These are phyloP conservation scores for Sarcophaga caerulescens DNA, from an alignment of 2,888 invertebrate genomes.

Conservation along the genomic window DNA sequence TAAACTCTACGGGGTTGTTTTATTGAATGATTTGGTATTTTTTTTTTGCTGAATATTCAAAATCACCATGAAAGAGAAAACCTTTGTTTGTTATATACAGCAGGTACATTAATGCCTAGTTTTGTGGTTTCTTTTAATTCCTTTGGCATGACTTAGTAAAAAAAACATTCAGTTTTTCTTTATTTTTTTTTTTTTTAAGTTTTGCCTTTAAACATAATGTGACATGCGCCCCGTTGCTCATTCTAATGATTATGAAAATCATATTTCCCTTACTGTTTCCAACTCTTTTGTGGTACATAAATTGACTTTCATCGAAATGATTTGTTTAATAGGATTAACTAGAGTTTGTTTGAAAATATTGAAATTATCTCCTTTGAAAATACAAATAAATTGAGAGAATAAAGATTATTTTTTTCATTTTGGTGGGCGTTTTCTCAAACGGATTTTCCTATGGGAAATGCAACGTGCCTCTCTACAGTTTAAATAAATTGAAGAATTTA, in stretches of 20 bases:
- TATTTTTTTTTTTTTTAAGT: conserved; percentile 61
- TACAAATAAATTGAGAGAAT: conserved; percentile 20
- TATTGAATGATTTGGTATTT: conserved; percentile 72
- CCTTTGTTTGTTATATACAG: conserved; percentile 54
- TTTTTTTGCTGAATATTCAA: conserved; percentile 32
- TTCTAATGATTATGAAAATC: conserved; percentile 78
- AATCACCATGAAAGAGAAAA: not conserved
- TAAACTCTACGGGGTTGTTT: conserved; percentile 57
- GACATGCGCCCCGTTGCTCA: conserved; percentile 78
- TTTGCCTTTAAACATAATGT: conserved; percentile 75
- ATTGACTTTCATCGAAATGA: conserved; percentile 71
- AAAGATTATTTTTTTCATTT: not conserved
- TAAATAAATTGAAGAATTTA: no score
- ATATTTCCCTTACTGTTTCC: conserved; percentile 69
- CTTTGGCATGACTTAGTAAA: conserved; percentile 62
- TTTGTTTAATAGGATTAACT: conserved; percentile 74
- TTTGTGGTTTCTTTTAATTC: conserved; percentile 38
- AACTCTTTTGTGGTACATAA: conserved; percentile 1
- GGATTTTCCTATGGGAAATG: conserved; percentile 16
- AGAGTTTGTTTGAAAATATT: conserved; percentile 78
- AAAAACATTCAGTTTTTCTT: not conserved
- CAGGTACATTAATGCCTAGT: conserved; percentile 59
- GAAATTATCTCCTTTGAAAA: conserved; percentile 27
- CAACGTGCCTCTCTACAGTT: not conserved
- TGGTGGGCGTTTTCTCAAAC: conserved; percentile 35